phyloP scores from a whole-genome alignment of 2,797 vertebrate genomes.

The Sebastes umbrosus region DNA sequence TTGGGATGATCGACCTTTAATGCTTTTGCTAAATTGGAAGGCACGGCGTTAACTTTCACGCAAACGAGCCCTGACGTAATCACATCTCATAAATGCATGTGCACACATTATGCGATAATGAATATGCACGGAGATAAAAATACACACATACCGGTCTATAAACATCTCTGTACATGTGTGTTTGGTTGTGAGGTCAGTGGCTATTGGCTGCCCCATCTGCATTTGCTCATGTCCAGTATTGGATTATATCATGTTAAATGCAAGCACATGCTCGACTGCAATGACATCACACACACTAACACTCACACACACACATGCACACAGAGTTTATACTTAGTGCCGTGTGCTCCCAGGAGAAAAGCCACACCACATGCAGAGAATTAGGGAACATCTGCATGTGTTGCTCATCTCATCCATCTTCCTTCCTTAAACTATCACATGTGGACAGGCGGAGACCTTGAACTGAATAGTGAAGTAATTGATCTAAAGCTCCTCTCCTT shows the following conservation, averaged over 20 bases:
- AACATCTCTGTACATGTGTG: conserved; percentile 17
- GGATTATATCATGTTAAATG: conserved; percentile 75
- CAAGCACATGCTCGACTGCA: conserved; percentile 67
- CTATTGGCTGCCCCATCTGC: conserved; percentile 38
- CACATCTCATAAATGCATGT: neutral
- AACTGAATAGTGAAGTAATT: conserved; percentile 30
- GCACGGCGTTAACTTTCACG: neutral
- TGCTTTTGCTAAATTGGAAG: neutral
- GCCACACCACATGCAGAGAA: conserved; percentile 63
- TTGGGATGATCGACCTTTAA: neutral
- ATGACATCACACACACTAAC: conserved; percentile 65
- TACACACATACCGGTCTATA: neutral
- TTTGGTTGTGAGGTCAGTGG: conserved; percentile 41
- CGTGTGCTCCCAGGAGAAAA: conserved; percentile 39
- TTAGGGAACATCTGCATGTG: conserved; percentile 73
- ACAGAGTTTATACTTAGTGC: conserved; percentile 41
- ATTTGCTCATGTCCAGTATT: conserved; percentile 52
- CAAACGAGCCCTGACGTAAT: neutral
- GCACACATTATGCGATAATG: neutral
- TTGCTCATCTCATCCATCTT: conserved; percentile 63
- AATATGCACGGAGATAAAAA: neutral
- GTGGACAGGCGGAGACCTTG: conserved; percentile 21
- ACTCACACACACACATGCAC: conserved; percentile 6
- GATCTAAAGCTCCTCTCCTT: conserved; percentile 21
- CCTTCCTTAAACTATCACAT: conserved; percentile 56